Evolutionary conservation across 2,113 vertebrate genomes (phyloP).

Genomic region (Nibea coibor): DNA sequence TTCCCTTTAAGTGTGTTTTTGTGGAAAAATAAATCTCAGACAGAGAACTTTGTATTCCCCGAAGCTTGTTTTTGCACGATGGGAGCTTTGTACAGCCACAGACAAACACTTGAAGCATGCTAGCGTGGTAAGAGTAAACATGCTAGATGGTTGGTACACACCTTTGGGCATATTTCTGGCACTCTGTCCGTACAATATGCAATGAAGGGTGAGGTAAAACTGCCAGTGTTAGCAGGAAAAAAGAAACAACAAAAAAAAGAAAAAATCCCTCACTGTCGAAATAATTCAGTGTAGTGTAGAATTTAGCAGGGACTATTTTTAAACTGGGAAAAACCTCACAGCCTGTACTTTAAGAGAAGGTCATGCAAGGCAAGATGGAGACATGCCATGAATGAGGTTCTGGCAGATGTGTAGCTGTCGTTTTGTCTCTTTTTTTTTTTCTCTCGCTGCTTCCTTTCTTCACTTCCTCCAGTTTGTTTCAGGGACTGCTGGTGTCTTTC

Average conservation of each 20-base stretch:
- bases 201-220: slow-evolving; percentile 54
- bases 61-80: slow-evolving; percentile 21
- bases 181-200: slow-evolving; percentile 51
- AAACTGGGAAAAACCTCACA: slow-evolving; percentile 81
- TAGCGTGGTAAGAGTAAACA: slow-evolving; percentile 49
- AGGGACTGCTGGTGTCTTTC: slow-evolving; percentile 18
- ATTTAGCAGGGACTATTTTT: slow-evolving; percentile 75
- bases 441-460: slow-evolving; percentile 44
- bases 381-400: slow-evolving; percentile 82
- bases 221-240: slow-evolving; percentile 53
- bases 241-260: slow-evolving; percentile 11
- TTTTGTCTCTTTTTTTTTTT: slow-evolving; percentile 56
- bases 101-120: slow-evolving; percentile 30
- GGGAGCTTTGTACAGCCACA: slow-evolving; percentile 35
- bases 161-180: slow-evolving; percentile 63
- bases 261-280: slow-evolving; percentile 42
- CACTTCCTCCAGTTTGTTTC: slow-evolving; percentile 50
- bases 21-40: slow-evolving; percentile 44
- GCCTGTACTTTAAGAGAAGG: slow-evolving; percentile 81
- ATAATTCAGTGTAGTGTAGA: slow-evolving; percentile 70
- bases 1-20: slow-evolving; percentile 41
- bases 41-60: slow-evolving; percentile 34
- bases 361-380: slow-evolving; percentile 88
- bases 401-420: slow-evolving; percentile 76
- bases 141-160: slow-evolving; percentile 52